Percentiles rank a stretch among this genome's conserved stretches.
phyloP scores from a whole-genome alignment of 2,888 invertebrate genomes.

The Hirtodrosophila confusa region DNA sequence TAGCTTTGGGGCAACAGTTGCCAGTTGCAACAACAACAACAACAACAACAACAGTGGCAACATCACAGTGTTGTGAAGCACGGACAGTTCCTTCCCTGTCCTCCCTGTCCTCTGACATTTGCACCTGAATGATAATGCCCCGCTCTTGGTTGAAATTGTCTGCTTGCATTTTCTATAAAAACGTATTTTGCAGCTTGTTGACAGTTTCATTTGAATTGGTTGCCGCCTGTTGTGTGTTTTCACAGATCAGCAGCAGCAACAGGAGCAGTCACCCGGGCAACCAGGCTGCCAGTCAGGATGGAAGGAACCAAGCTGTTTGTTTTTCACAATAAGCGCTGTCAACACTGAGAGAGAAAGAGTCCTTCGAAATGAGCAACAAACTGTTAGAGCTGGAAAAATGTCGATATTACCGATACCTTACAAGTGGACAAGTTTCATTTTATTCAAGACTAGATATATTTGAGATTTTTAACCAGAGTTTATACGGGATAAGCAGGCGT shows the following conservation, averaged over 20 bases:
- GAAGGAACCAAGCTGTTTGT: conserved; percentile 10
- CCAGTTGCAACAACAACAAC: conserved; percentile 13
- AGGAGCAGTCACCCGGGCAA: neutral
- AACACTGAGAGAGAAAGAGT: too few species aligned
- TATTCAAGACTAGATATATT: too few species aligned
- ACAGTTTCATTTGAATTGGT: conserved; percentile 58
- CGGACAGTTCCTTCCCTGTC: conserved; percentile 20
- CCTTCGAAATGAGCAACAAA: too few species aligned
- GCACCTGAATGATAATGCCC: conserved; percentile 53
- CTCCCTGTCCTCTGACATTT: conserved; percentile 47
- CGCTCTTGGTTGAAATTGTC: conserved; percentile 27
- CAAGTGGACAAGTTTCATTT: too few species aligned
- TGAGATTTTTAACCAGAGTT: too few species aligned
- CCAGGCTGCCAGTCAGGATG: conserved; percentile 18
- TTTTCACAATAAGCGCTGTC: conserved; percentile 36
- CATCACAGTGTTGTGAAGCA: too few species aligned
- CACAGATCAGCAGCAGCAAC: conserved; percentile 5
- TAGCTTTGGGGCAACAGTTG: neutral
- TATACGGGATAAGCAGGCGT: too few species aligned
- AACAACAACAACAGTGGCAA: conserved; percentile 18
- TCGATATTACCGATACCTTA: too few species aligned
- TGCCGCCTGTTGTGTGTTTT: conserved; percentile 14
- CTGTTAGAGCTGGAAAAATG: too few species aligned
- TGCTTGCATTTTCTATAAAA: conserved; percentile 23
- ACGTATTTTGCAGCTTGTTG: conserved; percentile 29